Conservation (phyloP, 2,888 invertebrate genomes). For the Lepidochrysops patricia region DNA sequence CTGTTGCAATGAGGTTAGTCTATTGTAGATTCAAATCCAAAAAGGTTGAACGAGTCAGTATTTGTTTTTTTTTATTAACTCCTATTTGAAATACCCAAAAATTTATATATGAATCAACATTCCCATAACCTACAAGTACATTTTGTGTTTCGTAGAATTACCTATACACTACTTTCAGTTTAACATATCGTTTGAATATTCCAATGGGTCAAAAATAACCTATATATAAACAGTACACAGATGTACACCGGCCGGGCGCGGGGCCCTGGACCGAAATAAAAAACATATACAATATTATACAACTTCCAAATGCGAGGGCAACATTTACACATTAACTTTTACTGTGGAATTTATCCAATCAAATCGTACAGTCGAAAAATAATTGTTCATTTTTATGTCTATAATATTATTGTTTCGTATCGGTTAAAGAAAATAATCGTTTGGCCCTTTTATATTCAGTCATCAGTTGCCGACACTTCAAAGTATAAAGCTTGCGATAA, state of each 20-base stretch:
- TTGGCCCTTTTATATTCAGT: slow-evolving; percentile 69
- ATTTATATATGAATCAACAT: slow-evolving; percentile 66
- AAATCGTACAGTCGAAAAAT: slow-evolving; percentile 55
- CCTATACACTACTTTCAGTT: slow-evolving; percentile 64
- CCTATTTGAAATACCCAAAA: slow-evolving; percentile 66
- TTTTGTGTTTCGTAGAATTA: slow-evolving; percentile 67
- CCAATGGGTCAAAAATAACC: slow-evolving; percentile 59
- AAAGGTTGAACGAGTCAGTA: slow-evolving; percentile 63
- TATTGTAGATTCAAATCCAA: slow-evolving; percentile 75
- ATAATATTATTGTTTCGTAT: slow-evolving; percentile 23
- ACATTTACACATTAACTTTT: slow-evolving; percentile 30
- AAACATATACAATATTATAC: slow-evolving; percentile 48
- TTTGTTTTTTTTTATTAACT: slow-evolving; percentile 59
- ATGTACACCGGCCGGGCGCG: slow-evolving; percentile 38
- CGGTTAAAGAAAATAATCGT: slow-evolving; percentile 39
- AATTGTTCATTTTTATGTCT: slow-evolving; percentile 31
- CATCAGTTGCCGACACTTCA: slow-evolving; percentile 58
- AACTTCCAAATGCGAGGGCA: slow-evolving; percentile 66
- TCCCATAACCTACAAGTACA: slow-evolving; percentile 71
- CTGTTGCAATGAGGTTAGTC: slow-evolving; percentile 68
- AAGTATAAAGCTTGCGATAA: slow-evolving; percentile 68
- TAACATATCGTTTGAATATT: slow-evolving; percentile 63
- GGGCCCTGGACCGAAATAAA: slow-evolving; percentile 37
- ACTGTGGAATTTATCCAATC: slow-evolving; percentile 41
- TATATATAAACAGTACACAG: slow-evolving; percentile 38